Evolutionary conservation across 30 jellyfish, hydroid and myxozoan species (phyloP), one percentile per base, ranked within the genome.

Genomic region (Chrysaora quinquecirrha): DNA sequence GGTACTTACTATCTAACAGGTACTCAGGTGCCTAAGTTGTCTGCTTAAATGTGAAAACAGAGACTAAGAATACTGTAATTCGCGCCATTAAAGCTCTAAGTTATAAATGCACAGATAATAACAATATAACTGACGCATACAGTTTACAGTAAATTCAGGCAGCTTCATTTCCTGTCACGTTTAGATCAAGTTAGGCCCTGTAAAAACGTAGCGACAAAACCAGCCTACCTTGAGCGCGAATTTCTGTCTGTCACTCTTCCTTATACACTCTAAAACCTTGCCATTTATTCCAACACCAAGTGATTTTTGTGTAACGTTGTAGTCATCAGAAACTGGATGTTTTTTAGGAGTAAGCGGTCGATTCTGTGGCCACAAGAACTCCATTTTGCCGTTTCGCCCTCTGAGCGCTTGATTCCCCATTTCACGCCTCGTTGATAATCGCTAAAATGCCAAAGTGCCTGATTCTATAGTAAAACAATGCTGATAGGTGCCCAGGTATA

Each of bases 221-320:
- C 14, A 38, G 14, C 54, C 52, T 70, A 93, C 98, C 97, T 93
- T 93, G 70, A 93, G 77, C 12, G 98, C 98, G 66, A 82, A 93
- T 82, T 86, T 86, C 43, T 84, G 91, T 61, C 46, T 64, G 52
- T 93, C 98, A 30, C 71, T 50, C 67, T 87, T 86, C 64, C 98
- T 76, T 66, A 68, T 29, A 66, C 98, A 93, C 74, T 93, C 97
- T 34, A 93, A 83, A 30, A 93, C 98, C 69, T 93, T 93, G 27
- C 98, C 98, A 75, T 93, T 93, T 38, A 93, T 85, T 6, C 97
- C 98, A 80, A 93, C 98, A 27, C 98, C 98, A 30, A 93, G 93
- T 20, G 98, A 86, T 48, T 77, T 93, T 70, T 80, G 88, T 28
- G 98, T 87, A 0, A 87, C 86, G 35, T 75, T 88, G 52, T 93